Evolutionary conservation across 2,888 invertebrate species (phyloP).

Genomic region (Oligia strigilis): DNA sequence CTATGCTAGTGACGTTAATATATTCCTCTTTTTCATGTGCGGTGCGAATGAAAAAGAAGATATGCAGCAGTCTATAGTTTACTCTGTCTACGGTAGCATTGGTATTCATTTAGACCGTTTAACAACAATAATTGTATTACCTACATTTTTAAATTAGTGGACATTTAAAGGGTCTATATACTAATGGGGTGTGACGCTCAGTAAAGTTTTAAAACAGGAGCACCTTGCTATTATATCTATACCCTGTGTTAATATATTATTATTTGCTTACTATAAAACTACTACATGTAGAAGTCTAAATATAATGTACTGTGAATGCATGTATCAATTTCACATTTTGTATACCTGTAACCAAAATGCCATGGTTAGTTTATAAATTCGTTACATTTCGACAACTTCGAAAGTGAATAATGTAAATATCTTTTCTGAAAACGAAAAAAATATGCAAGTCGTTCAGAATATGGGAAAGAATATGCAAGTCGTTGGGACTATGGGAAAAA

Average conservation of each 20-base stretch:
- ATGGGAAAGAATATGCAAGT: too few species aligned
- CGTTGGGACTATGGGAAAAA: too few species aligned
- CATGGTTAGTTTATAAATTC: neutral
- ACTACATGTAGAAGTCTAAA: slow-evolving; percentile 39
- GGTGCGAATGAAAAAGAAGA: too few species aligned
- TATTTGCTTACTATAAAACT: slow-evolving; percentile 59
- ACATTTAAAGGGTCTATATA: slow-evolving; percentile 23
- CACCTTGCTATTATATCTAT: slow-evolving; percentile 62
- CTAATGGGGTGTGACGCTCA: slow-evolving; percentile 55
- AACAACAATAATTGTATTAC: too few species aligned
- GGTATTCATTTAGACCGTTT: too few species aligned
- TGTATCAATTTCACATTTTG: slow-evolving; percentile 2
- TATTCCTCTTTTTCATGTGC: too few species aligned
- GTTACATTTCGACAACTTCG: neutral
- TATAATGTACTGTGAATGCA: slow-evolving; percentile 43
- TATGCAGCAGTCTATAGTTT: too few species aligned
- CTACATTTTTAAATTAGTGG: slow-evolving; percentile 9
- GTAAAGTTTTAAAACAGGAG: slow-evolving; percentile 50
- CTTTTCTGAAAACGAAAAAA: neutral
- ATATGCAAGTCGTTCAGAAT: too few species aligned
- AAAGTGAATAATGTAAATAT: neutral
- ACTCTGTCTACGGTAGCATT: too few species aligned
- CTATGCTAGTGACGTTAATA: too few species aligned
- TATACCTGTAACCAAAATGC: slow-evolving; percentile 50
- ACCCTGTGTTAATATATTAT: slow-evolving; percentile 61